Conservation (phyloP, 2,888 invertebrate species). For the Lymantria monacha region DNA sequence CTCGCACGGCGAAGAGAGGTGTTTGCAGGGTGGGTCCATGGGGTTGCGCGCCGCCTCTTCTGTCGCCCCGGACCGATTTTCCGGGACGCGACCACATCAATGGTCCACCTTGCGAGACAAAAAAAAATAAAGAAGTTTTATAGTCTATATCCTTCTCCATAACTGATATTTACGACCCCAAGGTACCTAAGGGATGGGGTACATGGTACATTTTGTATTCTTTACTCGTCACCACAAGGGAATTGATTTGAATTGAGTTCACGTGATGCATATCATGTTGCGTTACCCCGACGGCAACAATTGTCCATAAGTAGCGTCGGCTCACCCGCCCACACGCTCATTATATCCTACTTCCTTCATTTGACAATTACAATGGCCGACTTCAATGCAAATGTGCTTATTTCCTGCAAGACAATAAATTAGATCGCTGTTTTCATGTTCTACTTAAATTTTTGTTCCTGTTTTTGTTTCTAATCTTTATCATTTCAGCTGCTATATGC, state of each 20-base stretch:
- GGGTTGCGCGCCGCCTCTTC: no score
- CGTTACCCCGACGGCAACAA: background rate
- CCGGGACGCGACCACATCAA: no score
- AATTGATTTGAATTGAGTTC: no score
- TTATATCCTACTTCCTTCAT: conserved; percentile 4
- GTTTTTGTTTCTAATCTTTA: background rate
- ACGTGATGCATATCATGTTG: background rate
- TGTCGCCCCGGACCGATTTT: no score
- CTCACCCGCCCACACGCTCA: conserved; percentile 1
- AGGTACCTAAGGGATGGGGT: no score
- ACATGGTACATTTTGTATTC: background rate
- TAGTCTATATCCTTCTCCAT: no score
- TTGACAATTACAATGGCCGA: background rate
- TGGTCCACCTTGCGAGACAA: no score
- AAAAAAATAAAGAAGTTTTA: no score
- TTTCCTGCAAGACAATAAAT: background rate
- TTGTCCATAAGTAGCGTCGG: background rate
- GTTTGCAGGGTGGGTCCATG: no score
- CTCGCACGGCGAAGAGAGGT: no score
- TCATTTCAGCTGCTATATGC: no score
- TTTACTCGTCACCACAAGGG: background rate
- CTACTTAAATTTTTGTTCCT: background rate
- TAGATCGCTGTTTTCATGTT: background rate
- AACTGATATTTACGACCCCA: no score
- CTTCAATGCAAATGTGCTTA: background rate